Conservation (phyloP, 2,888 invertebrate species). For the Caenorhabditis sp. region DNA sequence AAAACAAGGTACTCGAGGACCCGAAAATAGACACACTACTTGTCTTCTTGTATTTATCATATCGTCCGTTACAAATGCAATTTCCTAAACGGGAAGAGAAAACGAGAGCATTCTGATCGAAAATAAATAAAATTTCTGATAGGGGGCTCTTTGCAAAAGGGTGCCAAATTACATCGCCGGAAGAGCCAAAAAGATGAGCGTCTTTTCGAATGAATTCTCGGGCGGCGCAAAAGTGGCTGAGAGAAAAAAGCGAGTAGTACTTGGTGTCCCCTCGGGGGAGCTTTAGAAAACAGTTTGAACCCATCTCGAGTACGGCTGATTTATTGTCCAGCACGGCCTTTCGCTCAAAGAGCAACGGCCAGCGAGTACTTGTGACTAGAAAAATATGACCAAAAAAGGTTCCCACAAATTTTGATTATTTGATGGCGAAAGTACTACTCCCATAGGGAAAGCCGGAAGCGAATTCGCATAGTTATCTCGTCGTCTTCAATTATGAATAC, state of each 20-base stretch:
- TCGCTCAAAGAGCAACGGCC: slow-evolving; percentile 15
- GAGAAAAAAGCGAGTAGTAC: slow-evolving; percentile 4
- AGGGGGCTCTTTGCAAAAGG: slow-evolving; percentile 18
- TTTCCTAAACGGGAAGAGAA: slow-evolving; percentile 7
- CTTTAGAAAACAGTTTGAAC: slow-evolving; percentile 42
- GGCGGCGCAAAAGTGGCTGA: slow-evolving; percentile 2
- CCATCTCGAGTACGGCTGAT: slow-evolving; percentile 26
- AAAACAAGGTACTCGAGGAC: not conserved
- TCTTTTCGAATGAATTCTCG: slow-evolving; percentile 28
- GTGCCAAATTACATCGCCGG: slow-evolving; percentile 35
- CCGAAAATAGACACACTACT: not conserved
- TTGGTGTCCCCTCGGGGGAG: slow-evolving; percentile 9
- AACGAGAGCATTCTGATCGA: slow-evolving; percentile 17
- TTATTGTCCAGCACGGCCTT: slow-evolving; percentile 4
- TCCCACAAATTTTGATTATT: slow-evolving; percentile 1
- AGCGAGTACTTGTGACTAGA: not conserved
- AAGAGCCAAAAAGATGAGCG: not conserved
- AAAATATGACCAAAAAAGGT: slow-evolving; percentile 8
- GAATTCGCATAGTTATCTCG: no score
- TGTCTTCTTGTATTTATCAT: slow-evolving; percentile 8
- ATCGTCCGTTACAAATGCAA: slow-evolving; percentile 18
- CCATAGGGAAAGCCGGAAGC: no score
- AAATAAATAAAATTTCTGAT: slow-evolving; percentile 30
- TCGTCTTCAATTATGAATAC: no score
- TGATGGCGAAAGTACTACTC: no score